Evolutionary conservation across 2,888 invertebrate genomes (phyloP), one percentile per base, ranked within the genome.

Genomic region (Drosophila prolongata): DNA sequence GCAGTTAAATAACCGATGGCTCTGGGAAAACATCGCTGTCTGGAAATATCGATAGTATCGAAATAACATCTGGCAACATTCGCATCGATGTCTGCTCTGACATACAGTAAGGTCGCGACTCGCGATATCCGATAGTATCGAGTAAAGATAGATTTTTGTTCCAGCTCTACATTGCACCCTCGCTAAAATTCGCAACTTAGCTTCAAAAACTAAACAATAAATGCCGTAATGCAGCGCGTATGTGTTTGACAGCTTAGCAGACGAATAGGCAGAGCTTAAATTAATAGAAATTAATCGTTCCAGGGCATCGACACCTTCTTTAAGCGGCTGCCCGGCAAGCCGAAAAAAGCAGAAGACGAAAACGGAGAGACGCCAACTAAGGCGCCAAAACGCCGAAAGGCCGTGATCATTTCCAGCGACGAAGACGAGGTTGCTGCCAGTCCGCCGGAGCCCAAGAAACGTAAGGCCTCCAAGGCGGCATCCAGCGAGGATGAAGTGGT

Each of bases 401-500:
- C 92, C 61, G 13, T 67, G 14, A 34, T 67, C 1, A 67, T 67
- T 14, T 67, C 70, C 44, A 78, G 85, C 47, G 85, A 80, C 16
- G 85, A 79, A 16, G 64, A 72, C 6, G 66, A 67, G 11, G 37
- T 4, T 1, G 27, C 38, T 5, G 27, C 44, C 19, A 66, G 34
- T 40, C 66, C 66, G 8, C 44, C 70, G 30, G 93, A 92, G 76
- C 80, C 90, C 24, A 89, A 88, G 60, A 93, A 93, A 78, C 87
- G 91, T n/a, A 90, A 90, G 59, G 87, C 87, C 0, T 85, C 80
- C 1, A 65, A 53, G 59, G 91, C 92, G 56, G 93, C 93, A 37
- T 91, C 90, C 90, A 94, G 91, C 80, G 94, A 94, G 80, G 94
- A 94, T 60, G 95, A 95, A 81, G 91, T 94, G 66, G 93, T 94